Conservation (phyloP, 1,140 invertebrate genomes). For the Kradibia gibbosae region DNA sequence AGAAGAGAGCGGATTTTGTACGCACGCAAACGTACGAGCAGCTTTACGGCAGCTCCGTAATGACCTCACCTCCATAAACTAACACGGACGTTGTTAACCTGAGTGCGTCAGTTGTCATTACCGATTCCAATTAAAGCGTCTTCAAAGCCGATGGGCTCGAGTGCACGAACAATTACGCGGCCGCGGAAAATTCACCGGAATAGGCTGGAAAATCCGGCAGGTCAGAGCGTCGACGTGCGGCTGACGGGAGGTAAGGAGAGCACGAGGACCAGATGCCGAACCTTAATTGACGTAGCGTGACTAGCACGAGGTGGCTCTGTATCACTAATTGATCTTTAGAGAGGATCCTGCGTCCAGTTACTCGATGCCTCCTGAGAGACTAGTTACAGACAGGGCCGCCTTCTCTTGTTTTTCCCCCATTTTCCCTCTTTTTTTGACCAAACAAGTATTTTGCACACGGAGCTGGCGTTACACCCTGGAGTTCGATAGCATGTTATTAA, state of each 20-base stretch:
- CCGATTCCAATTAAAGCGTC: constrained; percentile 41
- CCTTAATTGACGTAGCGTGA: constrained; percentile 33
- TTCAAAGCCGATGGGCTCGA: constrained; percentile 16
- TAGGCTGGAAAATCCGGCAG: constrained; percentile 14
- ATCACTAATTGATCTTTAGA: constrained; percentile 21
- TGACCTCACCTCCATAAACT: background rate
- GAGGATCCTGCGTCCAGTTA: background rate
- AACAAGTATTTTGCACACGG: background rate
- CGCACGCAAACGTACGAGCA: background rate
- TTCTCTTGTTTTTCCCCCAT: too few relatives aligned
- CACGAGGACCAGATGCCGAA: constrained; percentile 12
- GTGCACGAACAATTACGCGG: constrained; percentile 17
- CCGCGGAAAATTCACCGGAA: constrained; percentile 26
- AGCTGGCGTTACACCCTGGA: background rate
- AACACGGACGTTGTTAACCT: background rate
- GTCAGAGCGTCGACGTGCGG: background rate
- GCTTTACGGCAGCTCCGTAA: background rate
- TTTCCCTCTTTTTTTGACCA: background rate
- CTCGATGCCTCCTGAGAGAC: background rate
- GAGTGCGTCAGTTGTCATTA: constrained; percentile 30
- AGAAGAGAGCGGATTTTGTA: background rate
- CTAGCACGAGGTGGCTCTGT: background rate
- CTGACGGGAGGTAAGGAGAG: background rate
- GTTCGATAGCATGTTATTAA: constrained; percentile 23
- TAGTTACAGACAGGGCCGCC: too few relatives aligned